Evolutionary conservation across 2,797 vertebrate species (phyloP).

Genomic region (Periophthalmus magnuspinnatus): DNA sequence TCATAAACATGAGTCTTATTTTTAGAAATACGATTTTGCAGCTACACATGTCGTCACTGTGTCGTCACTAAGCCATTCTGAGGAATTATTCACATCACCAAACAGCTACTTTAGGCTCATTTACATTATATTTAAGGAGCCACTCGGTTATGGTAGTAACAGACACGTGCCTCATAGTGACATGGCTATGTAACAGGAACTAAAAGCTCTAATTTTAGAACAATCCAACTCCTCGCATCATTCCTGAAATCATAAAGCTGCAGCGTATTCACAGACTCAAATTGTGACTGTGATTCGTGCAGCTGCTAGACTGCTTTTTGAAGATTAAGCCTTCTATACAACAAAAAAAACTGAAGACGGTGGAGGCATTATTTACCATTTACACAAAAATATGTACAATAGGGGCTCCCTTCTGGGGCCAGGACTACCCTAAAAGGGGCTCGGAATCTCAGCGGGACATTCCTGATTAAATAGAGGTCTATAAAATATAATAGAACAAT

Average conservation of each 20-base stretch:
- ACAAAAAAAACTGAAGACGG: constrained; percentile 6
- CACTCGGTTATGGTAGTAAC: constrained; percentile 10
- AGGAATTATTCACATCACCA: constrained; percentile 30
- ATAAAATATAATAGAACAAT: constrained; percentile 19
- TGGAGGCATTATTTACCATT: constrained; percentile 25
- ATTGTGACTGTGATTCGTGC: not conserved
- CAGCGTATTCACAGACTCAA: constrained; percentile 3
- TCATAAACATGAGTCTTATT: constrained; percentile 36
- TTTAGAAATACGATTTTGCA: constrained; percentile 46
- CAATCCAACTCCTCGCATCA: not conserved
- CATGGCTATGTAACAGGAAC: constrained; percentile 29
- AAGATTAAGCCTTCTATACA: not conserved
- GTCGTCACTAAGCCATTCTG: constrained; percentile 24
- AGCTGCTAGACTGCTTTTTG: not conserved
- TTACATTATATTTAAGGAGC: constrained; percentile 17
- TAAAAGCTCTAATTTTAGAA: constrained; percentile 22
- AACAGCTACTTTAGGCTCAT: constrained; percentile 19
- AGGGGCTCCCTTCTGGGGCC: not conserved
- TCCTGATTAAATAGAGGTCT: not conserved
- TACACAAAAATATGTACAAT: not conserved
- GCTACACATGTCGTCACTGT: constrained; percentile 33
- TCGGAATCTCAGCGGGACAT: not conserved
- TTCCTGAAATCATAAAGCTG: constrained; percentile 4
- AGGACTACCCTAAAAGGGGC: not conserved
- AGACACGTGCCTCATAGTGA: constrained; percentile 25